Evolutionary conservation across 2,113 vertebrate genomes (phyloP).

Genomic region (Proteles cristata): DNA sequence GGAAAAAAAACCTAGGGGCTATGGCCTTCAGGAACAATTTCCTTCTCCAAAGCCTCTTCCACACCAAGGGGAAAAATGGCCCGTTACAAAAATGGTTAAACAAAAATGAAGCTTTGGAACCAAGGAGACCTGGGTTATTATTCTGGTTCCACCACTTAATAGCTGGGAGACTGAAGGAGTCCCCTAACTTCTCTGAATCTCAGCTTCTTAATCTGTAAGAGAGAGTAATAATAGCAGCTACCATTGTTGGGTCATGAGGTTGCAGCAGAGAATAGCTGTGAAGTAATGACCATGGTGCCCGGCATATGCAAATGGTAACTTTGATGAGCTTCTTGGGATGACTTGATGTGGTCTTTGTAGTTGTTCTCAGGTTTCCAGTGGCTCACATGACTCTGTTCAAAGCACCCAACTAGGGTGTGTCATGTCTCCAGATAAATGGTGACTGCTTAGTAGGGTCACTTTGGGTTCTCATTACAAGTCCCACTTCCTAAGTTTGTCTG

Average conservation of each 20-base stretch:
- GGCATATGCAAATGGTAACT: not conserved
- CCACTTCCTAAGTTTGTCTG: not conserved
- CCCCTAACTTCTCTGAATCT: not conserved
- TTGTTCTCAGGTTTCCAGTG: not conserved
- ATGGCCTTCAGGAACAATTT: not conserved
- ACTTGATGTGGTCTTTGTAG: not conserved
- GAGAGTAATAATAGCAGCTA: not conserved
- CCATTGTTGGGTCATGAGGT: not conserved
- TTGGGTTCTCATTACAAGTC: not conserved
- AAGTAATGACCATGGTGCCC: not conserved
- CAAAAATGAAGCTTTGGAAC: slow-evolving; percentile 13
- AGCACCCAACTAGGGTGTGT: not conserved
- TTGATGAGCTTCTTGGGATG: not conserved
- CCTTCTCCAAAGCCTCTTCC: not conserved
- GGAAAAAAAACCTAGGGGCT: not conserved
- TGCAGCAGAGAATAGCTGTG: not conserved
- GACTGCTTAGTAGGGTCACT: not conserved
- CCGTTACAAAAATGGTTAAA: not conserved
- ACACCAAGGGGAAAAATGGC: not conserved
- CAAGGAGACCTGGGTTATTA: not conserved
- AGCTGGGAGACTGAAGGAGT: not conserved
- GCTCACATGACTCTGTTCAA: not conserved
- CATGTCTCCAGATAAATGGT: not conserved
- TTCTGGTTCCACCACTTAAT: not conserved
- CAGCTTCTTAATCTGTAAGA: not conserved